Base-by-base conservation (phyloP, 2,888 invertebrate genomes). In the Ellobium chinense region DNA sequence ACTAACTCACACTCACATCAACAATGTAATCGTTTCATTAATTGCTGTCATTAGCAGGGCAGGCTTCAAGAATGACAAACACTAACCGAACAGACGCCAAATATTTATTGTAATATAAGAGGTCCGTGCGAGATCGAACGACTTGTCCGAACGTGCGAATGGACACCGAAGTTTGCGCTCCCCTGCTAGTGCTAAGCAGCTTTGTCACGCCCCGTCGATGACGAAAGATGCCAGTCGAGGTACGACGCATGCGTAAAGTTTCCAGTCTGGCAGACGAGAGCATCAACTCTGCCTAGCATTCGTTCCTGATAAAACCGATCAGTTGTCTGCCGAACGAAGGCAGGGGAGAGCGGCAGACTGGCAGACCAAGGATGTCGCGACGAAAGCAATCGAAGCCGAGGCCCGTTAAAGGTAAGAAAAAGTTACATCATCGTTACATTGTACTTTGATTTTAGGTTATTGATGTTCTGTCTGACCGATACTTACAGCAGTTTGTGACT, bases 181-280 rank as follows among this genome's bases (percentile, higher is more conserved):
- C n/a, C n/a, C n/a, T n/a, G 54, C 31, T 56, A 56, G 18, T 54
- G 29, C 24, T 60, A 63, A 39, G 73, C 29, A 56, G 34, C 34
- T 65, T 46, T 75, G 75, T 75, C 65, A 75, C 75, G 65, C 63
- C 65, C 65, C 21, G 63, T 56, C 75, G 34, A 65, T 75, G 75
- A 75, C 75, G 75, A 75, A 65, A 75, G 75, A 75, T 75, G 75
- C 75, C 75, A 65, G 34, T 34, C 54, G 18, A 34, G 54, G 46
- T 65, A 65, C 75, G 46, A 65, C 75, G 75, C 75, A 75, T 75
- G 75, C 75, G 63, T 75, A 36, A 54, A 27, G 7, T 54, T 63
- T 29, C 65, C 29, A 65, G 63, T 34, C 65, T 54, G 18, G 60
- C n/a, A 65, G 65, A 39, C 27, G n/a, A n/a, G 29, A 75, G 75